These are phyloP conservation scores for Takifugu bimaculatus DNA, from an alignment of 2,113 vertebrate genomes.

Conservation along the genomic window DNA sequence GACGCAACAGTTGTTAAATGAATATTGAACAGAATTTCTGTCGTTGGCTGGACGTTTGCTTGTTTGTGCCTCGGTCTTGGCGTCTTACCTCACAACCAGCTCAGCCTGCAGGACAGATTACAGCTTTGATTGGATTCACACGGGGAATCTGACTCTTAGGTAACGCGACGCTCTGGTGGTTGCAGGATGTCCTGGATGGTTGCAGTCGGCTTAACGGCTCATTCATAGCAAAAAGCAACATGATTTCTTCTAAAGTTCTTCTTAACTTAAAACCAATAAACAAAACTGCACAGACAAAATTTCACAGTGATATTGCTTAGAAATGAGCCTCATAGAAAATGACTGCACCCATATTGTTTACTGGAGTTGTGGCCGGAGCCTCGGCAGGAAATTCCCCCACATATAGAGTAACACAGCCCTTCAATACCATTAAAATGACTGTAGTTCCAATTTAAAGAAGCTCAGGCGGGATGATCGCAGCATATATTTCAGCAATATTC, in stretches of 20 bases:
- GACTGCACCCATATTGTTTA: no score
- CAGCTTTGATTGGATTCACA: slow-evolving; percentile 52
- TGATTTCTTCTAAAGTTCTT: background rate
- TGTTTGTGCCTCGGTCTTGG: background rate
- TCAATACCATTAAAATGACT: no score
- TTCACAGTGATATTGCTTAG: no score
- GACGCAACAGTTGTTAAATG: no score
- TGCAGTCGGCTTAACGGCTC: background rate
- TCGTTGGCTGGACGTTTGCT: background rate
- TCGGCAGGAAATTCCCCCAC: no score
- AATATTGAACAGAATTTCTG: no score
- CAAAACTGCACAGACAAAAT: background rate
- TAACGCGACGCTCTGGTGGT: slow-evolving; percentile 19
- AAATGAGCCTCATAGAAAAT: no score
- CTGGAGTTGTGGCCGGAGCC: no score
- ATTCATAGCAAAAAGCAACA: slow-evolving; percentile 26
- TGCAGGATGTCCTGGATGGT: background rate
- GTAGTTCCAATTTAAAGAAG: no score
- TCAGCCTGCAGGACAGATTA: slow-evolving; percentile 28
- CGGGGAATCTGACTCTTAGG: slow-evolving; percentile 26
- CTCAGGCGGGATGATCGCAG: no score
- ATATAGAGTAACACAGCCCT: no score
- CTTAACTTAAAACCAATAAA: background rate
- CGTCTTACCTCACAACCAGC: background rate
- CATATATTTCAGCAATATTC: no score